phyloP scores from a whole-genome alignment of 2,888 invertebrate species.

The Agrotis clavis region DNA sequence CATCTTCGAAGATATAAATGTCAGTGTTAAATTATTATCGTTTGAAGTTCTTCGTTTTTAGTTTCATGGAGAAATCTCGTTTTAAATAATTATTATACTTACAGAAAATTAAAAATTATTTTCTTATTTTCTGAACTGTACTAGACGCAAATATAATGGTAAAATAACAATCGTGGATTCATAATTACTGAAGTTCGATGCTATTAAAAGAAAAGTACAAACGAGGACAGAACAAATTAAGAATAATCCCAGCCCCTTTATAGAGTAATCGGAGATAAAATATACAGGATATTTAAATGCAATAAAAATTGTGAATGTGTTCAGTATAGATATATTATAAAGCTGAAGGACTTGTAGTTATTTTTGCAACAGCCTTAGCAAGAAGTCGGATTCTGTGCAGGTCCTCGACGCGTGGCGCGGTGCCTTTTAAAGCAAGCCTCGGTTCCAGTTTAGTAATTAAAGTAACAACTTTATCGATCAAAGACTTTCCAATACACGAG shows the following conservation, averaged over 20 bases:
- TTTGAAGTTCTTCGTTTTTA: not conserved
- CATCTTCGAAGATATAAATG: constrained; percentile 14
- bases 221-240: constrained; percentile 40
- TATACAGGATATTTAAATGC: constrained; percentile 53
- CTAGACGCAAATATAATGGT: not conserved
- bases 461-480: constrained; percentile 90
- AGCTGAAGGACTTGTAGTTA: constrained; percentile 60
- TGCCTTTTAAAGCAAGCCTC: constrained; percentile 79
- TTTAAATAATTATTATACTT: not conserved
- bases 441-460: constrained; percentile 89
- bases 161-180: constrained; percentile 1
- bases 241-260: constrained; percentile 41
- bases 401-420: constrained; percentile 83
- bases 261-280: constrained; percentile 40
- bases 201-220: constrained; percentile 20
- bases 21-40: constrained; percentile 7
- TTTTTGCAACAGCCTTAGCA: constrained; percentile 67
- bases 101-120: no score
- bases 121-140: not conserved
- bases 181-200: constrained; percentile 26
- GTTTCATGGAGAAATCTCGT: not conserved
- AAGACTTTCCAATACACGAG: constrained; percentile 81
- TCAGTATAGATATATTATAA: constrained; percentile 39
- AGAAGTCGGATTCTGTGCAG: constrained; percentile 69
- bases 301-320: constrained; percentile 57